A percentile compares a stretch with the other conserved stretches of the same genome.
Conservation (phyloP, 2,888 invertebrate species). For the Dolichomitus sp. region DNA sequence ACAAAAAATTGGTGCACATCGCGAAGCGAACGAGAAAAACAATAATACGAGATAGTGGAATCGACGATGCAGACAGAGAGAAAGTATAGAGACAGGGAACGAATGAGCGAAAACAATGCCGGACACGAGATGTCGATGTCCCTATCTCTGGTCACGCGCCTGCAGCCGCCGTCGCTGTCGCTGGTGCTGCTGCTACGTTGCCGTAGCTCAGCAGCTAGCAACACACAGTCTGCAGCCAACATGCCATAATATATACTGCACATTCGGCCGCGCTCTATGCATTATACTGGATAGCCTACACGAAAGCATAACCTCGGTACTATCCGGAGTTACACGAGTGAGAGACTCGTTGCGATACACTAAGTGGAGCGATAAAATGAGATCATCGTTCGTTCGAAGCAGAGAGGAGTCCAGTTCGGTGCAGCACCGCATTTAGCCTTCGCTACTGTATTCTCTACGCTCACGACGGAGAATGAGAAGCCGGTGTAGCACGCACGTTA, state of each 20-base stretch:
- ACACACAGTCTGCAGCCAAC: conserved; percentile 24
- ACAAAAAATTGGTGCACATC: background rate
- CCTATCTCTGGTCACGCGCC: conserved; percentile 64
- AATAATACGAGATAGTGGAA: conserved; percentile 50
- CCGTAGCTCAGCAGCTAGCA: conserved; percentile 4
- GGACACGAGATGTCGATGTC: conserved; percentile 61
- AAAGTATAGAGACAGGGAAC: conserved; percentile 35
- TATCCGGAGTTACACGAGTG: conserved; percentile 56
- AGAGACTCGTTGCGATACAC: conserved; percentile 64
- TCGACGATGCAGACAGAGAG: conserved; percentile 18
- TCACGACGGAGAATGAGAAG: conserved; percentile 17
- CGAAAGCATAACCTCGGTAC: conserved; percentile 46
- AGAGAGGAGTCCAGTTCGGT: conserved; percentile 54
- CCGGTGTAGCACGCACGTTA: conserved; percentile 2
- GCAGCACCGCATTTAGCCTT: conserved; percentile 42
- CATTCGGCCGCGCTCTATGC: conserved; percentile 1
- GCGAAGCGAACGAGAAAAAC: conserved; percentile 37
- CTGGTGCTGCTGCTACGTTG: conserved; percentile 25
- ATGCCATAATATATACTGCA: background rate
- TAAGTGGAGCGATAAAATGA: conserved; percentile 82
- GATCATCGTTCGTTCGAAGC: conserved; percentile 78
- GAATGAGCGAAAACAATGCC: conserved; percentile 8
- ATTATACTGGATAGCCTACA: conserved; percentile 14
- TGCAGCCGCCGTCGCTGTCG: conserved; percentile 1
- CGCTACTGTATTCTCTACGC: conserved; percentile 14